Conservation (phyloP, 2,797 vertebrate species). For the Scyliorhinus canicula region DNA sequence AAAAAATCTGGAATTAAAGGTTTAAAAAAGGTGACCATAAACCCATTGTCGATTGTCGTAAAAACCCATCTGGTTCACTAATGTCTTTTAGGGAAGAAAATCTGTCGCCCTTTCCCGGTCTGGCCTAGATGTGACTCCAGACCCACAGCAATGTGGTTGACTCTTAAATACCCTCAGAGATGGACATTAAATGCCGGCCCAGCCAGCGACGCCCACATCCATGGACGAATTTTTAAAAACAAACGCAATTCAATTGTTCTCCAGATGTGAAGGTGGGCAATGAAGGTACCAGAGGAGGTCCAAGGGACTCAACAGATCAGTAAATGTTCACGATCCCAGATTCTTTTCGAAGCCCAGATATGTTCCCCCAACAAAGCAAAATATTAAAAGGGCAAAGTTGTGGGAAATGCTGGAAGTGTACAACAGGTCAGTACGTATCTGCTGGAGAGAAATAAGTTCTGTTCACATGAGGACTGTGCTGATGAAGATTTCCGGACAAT, state of each 20-base stretch:
- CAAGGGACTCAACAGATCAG: not conserved
- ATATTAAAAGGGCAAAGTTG: not conserved
- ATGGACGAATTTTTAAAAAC: too few relatives aligned
- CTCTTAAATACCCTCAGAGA: too few relatives aligned
- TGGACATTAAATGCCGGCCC: too few relatives aligned
- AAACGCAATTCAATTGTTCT: not conserved
- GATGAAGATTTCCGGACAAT: not conserved
- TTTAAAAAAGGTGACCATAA: too few relatives aligned
- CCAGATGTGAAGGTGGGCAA: not conserved
- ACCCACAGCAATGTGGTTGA: too few relatives aligned
- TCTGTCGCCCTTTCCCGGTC: too few relatives aligned
- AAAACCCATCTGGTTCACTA: too few relatives aligned
- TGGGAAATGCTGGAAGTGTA: not conserved
- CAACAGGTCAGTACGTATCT: not conserved
- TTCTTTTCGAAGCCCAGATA: not conserved
- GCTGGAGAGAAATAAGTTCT: not conserved
- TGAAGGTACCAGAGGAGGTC: not conserved
- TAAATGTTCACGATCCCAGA: not conserved
- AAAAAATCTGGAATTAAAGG: too few relatives aligned
- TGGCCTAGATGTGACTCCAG: too few relatives aligned
- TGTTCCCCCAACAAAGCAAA: not conserved
- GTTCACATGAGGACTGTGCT: not conserved
- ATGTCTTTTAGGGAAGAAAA: too few relatives aligned
- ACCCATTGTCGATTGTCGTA: too few relatives aligned
- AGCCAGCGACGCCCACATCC: too few relatives aligned